Evolutionary conservation across 2,113 vertebrate genomes (phyloP).

Genomic region (Notarius lentiginosus): DNA sequence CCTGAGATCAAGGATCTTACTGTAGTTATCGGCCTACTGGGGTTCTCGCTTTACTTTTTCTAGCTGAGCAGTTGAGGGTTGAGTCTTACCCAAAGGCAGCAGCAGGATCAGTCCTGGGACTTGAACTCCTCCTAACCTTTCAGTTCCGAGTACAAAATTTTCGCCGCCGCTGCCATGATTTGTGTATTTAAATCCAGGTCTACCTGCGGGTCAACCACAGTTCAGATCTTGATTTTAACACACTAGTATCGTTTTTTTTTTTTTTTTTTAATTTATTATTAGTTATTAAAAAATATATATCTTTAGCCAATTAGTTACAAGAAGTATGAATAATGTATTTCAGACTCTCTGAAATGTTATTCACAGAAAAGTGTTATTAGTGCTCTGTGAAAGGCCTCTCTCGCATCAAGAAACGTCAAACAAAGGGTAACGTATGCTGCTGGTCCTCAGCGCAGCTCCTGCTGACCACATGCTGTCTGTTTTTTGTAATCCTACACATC

Average conservation of each 20-base stretch:
- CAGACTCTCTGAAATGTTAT: neutral
- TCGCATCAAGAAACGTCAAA: neutral
- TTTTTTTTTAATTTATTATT: too few relatives aligned
- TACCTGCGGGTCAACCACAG: neutral
- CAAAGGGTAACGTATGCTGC: neutral
- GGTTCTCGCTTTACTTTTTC: too few relatives aligned
- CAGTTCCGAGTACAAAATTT: neutral
- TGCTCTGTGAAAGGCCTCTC: neutral
- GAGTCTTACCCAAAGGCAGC: too few relatives aligned
- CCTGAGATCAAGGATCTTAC: too few relatives aligned
- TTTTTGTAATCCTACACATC: neutral
- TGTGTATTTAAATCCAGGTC: neutral
- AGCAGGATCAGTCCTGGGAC: too few relatives aligned
- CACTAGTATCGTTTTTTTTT: too few relatives aligned
- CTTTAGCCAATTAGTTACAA: neutral
- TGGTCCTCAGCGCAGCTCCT: neutral
- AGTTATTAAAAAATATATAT: too few relatives aligned
- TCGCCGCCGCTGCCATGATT: neutral
- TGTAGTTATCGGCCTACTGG: too few relatives aligned
- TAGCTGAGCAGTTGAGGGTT: too few relatives aligned
- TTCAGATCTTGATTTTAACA: neutral
- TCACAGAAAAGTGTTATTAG: neutral
- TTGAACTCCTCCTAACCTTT: too few relatives aligned
- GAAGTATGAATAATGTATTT: neutral
- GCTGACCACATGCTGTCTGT: neutral